Conservation (phyloP, 2,888 invertebrate genomes). For the Apamea monoglypha region DNA sequence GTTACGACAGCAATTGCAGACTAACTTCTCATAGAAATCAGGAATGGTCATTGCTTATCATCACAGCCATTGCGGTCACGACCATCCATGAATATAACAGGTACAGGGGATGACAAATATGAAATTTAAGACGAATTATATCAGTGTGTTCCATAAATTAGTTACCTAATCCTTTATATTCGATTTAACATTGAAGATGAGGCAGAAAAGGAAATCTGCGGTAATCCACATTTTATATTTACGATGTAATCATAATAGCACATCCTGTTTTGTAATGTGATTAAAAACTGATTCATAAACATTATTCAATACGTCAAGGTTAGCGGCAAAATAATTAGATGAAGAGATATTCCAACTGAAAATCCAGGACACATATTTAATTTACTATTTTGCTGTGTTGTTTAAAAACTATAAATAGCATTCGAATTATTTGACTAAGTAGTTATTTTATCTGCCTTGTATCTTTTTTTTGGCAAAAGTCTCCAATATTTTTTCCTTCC, state of each 20-base stretch:
- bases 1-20: not conserved
- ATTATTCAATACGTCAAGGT: slow-evolving; percentile 6
- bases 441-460: not conserved
- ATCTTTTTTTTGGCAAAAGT: not conserved
- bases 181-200: not conserved
- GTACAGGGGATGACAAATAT: not conserved
- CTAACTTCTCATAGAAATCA: not conserved
- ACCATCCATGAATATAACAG: not conserved
- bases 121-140: not conserved
- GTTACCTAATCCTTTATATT: not conserved
- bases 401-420: not conserved
- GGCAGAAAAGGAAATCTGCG: slow-evolving; percentile 17
- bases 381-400: slow-evolving; percentile 5
- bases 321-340: not conserved
- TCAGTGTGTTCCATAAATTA: not conserved
- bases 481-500: not conserved
- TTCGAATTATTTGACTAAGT: not conserved
- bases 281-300: slow-evolving; percentile 17
- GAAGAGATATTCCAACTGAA: not conserved
- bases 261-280: slow-evolving; percentile 22
- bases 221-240: slow-evolving; percentile 18
- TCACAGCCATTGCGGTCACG: not conserved
- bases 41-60: not conserved
- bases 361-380: not conserved
- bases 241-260: slow-evolving; percentile 9